A percentile compares a stretch with the other conserved stretches of the same genome.
phyloP scores from a whole-genome alignment of 2,113 vertebrate genomes.

The Riparia riparia region DNA sequence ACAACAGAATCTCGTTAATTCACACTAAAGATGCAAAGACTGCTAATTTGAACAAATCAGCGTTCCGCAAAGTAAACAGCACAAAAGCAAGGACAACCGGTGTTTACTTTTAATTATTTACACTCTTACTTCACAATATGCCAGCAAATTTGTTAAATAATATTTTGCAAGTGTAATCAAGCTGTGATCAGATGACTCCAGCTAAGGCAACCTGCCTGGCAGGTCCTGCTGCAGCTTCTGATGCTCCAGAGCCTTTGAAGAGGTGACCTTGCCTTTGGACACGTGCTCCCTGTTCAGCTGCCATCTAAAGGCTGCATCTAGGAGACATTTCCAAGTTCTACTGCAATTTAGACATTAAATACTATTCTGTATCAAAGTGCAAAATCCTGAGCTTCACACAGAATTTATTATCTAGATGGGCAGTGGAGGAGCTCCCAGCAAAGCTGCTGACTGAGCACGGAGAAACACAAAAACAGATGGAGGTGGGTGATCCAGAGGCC shows the following conservation, averaged over 20 bases:
- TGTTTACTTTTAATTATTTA: slow-evolving; percentile 64
- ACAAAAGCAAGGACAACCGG: slow-evolving; percentile 55
- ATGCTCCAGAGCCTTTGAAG: background rate
- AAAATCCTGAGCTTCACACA: background rate
- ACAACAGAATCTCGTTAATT: slow-evolving; percentile 24
- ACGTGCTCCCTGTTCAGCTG: rapidly evolving
- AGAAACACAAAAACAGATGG: background rate
- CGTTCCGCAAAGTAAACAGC: slow-evolving; percentile 47
- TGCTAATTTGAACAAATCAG: slow-evolving; percentile 28
- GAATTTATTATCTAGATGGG: background rate
- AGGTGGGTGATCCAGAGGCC: background rate
- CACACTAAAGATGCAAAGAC: slow-evolving; percentile 21
- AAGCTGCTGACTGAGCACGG: background rate
- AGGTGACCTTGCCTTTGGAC: background rate
- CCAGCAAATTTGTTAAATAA: slow-evolving; percentile 29
- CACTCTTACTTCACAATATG: slow-evolving; percentile 1
- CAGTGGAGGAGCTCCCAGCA: background rate
- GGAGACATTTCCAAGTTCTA: background rate
- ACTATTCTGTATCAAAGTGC: background rate
- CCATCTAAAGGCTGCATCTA: background rate
- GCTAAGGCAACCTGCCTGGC: background rate
- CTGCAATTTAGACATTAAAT: background rate
- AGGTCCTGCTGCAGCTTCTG: background rate
- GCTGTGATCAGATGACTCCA: slow-evolving; percentile 1
- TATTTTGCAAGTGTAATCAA: slow-evolving; percentile 50